Conservation (phyloP, 2,888 invertebrate genomes). For the Gortyna flavago region DNA sequence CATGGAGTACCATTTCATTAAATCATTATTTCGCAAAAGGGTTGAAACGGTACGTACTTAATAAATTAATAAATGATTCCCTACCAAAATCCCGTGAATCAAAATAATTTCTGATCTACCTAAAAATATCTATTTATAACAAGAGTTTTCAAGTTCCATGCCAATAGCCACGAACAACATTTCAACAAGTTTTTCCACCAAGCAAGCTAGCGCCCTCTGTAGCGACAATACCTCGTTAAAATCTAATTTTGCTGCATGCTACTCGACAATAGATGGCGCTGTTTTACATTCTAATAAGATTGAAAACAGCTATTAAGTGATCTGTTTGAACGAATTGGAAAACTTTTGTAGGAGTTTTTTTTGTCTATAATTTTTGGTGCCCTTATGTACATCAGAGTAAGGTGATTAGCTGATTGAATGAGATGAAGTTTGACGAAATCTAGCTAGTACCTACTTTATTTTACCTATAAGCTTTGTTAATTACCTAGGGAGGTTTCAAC, state of each 20-base stretch:
- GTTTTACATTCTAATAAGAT: conserved; percentile 59
- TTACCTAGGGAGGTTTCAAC: neutral
- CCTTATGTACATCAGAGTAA: neutral
- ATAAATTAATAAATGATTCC: too few relatives aligned
- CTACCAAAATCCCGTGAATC: neutral
- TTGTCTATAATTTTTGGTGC: neutral
- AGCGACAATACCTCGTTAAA: conserved; percentile 35
- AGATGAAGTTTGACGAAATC: neutral
- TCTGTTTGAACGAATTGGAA: neutral
- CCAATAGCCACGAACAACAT: neutral
- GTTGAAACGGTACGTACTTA: neutral
- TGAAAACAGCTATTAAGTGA: neutral
- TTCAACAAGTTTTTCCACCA: conserved; percentile 14
- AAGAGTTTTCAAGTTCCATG: neutral
- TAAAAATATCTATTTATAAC: neutral
- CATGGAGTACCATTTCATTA: neutral
- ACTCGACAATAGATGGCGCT: conserved; percentile 83
- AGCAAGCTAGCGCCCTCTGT: conserved; percentile 75
- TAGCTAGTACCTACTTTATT: neutral
- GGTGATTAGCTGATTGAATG: neutral
- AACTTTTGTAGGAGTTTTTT: neutral
- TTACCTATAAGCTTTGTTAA: neutral
- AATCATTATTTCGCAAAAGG: neutral
- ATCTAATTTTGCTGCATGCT: conserved; percentile 67
- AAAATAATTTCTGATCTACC: neutral